A percentile compares a stretch with the other conserved stretches of the same genome.
These are phyloP conservation scores for Anastrepha ludens DNA, from an alignment of 1,140 invertebrate species.

Conservation along the genomic window DNA sequence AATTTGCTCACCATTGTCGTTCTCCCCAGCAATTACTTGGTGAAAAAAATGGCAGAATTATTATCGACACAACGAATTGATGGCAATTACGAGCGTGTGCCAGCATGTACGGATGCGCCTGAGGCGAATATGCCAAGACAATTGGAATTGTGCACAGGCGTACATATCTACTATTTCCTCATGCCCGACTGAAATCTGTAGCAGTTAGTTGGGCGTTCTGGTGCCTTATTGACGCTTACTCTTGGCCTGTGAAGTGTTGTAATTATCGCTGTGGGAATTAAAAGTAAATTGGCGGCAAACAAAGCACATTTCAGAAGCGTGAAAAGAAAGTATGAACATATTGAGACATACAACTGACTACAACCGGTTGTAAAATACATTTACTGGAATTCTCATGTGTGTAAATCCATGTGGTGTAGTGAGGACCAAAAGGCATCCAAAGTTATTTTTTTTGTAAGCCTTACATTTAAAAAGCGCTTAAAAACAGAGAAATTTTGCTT, in stretches of 20 bases:
- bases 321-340: not conserved
- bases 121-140: not conserved
- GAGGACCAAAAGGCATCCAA: no score
- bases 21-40: slow-evolving; percentile 26
- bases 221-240: not conserved
- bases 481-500: no score
- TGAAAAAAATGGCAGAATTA: slow-evolving; percentile 21
- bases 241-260: slow-evolving; percentile 1
- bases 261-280: slow-evolving; percentile 43
- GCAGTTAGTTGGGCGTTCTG: not conserved
- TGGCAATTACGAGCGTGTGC: slow-evolving; percentile 28
- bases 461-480: no score
- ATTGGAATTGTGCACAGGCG: not conserved
- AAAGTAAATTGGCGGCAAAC: slow-evolving; percentile 38
- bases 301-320: slow-evolving; percentile 4
- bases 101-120: not conserved
- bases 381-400: no score
- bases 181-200: not conserved
- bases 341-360: no score
- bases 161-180: not conserved
- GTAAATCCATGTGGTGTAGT: no score
- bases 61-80: slow-evolving; percentile 47
- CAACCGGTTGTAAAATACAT: no score
- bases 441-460: no score
- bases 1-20: slow-evolving; percentile 24